Conservation (phyloP, 2,797 vertebrate species). For the Molossus alvarezi region DNA sequence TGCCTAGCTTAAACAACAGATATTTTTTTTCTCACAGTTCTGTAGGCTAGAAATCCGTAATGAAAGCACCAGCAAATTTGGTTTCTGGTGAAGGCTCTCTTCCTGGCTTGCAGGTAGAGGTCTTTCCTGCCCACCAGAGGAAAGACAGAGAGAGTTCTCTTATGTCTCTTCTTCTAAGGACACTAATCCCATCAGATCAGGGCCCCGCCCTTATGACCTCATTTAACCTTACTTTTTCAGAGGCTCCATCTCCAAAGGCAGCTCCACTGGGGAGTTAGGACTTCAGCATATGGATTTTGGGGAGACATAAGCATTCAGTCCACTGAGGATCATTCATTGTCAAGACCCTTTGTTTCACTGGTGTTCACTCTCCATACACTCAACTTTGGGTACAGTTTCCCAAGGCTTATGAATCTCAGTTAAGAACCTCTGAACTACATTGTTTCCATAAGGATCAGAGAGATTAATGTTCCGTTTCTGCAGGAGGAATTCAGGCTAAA, state of each 20-base stretch:
- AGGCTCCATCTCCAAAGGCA: background rate
- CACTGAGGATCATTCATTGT: background rate
- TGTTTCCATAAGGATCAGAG: background rate
- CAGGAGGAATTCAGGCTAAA: conserved; percentile 38
- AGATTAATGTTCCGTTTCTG: conserved; percentile 45
- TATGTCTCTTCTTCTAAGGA: background rate
- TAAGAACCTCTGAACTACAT: background rate
- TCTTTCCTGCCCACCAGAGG: background rate
- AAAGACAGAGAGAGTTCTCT: background rate
- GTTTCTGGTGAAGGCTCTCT: background rate
- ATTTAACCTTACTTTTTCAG: background rate
- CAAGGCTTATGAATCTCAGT: background rate
- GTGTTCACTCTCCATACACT: background rate
- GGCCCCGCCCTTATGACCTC: background rate
- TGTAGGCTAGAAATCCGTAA: no score
- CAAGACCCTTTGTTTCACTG: background rate
- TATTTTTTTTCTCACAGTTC: background rate
- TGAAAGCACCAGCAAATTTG: no score
- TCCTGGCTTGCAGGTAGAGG: background rate
- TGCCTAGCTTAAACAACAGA: background rate
- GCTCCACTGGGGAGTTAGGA: background rate
- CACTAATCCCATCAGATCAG: background rate
- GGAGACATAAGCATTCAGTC: no score
- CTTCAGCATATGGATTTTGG: background rate
- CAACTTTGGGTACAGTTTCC: background rate